A percentile compares a stretch with the other conserved stretches of the same genome.
Conservation (phyloP, 2,797 vertebrate species). For the Dipus sagitta region DNA sequence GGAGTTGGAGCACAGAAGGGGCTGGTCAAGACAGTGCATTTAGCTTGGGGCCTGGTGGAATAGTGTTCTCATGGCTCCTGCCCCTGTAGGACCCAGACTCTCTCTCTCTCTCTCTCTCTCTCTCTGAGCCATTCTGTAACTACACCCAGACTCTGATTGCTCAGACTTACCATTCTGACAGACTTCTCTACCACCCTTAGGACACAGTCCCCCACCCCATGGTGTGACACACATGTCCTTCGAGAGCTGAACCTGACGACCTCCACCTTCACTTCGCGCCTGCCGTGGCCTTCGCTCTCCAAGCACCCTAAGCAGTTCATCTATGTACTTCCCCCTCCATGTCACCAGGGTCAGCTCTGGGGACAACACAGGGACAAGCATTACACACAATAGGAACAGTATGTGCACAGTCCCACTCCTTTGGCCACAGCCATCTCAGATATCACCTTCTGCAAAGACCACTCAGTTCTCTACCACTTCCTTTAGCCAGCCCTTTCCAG, state of each 20-base stretch:
- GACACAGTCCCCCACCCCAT: neutral
- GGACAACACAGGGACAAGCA: neutral
- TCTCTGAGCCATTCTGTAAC: neutral
- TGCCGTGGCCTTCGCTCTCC: accelerated
- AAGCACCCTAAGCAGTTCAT: neutral
- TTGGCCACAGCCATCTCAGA: neutral
- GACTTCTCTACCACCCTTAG: neutral
- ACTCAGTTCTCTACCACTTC: neutral
- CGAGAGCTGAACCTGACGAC: neutral
- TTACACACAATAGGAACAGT: neutral
- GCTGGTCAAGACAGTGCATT: neutral
- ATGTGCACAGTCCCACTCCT: neutral
- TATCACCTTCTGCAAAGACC: neutral
- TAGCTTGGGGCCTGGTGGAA: neutral
- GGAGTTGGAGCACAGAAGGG: neutral
- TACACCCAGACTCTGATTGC: neutral
- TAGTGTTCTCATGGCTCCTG: neutral
- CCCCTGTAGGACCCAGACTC: neutral
- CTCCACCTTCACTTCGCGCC: neutral
- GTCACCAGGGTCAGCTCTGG: neutral
- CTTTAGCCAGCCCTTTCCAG: neutral
- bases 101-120: neutral
- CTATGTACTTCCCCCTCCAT: neutral
- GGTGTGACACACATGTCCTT: neutral
- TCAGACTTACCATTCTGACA: neutral